Evolutionary conservation across 2,797 vertebrate genomes (phyloP).

Genomic region (Coccyzus lansbergi): DNA sequence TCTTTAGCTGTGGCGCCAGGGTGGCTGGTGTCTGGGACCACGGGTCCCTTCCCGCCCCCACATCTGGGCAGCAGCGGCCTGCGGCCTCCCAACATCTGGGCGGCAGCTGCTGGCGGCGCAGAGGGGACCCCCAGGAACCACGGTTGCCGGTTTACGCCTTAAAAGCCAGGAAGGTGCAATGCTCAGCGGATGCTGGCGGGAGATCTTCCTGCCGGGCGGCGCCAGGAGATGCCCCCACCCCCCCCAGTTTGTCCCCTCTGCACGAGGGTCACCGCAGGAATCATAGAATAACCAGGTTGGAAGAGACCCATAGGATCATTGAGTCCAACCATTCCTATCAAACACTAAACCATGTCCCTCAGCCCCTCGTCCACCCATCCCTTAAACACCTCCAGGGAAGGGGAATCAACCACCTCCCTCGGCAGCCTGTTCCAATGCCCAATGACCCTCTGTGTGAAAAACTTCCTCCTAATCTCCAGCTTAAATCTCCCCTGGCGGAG

Average conservation of each 20-base stretch:
- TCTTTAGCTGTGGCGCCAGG: accelerated
- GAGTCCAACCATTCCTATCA: too few relatives aligned
- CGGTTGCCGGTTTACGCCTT: background rate
- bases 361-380: too few relatives aligned
- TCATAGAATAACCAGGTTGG: too few relatives aligned
- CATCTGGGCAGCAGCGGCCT: background rate
- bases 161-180: background rate
- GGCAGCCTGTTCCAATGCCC: too few relatives aligned
- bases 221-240: accelerated
- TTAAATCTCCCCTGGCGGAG: too few relatives aligned
- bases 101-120: background rate
- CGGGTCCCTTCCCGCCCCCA: background rate
- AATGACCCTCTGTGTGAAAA: too few relatives aligned
- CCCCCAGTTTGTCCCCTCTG: accelerated
- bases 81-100: background rate
- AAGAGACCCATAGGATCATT: too few relatives aligned
- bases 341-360: too few relatives aligned
- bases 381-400: too few relatives aligned
- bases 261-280: background rate
- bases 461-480: too few relatives aligned
- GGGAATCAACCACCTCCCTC: too few relatives aligned
- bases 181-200: background rate
- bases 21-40: background rate
- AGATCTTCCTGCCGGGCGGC: background rate
- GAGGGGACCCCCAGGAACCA: background rate